Base-by-base conservation (phyloP, 1,140 invertebrate genomes). In the Cydia fagiglandana region DNA sequence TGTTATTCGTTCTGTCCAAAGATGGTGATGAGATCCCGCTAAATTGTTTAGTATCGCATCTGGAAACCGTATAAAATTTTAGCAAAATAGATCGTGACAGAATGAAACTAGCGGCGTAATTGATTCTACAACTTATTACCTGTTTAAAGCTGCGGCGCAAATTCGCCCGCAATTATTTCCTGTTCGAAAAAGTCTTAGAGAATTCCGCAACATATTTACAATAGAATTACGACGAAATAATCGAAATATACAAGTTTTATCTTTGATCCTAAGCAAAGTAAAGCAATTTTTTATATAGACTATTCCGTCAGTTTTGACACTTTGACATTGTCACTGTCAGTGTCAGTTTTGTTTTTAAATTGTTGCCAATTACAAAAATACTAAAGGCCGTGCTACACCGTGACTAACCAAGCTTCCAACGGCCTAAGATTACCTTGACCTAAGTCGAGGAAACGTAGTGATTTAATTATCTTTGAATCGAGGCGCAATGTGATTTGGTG, bases 31-130 rank as follows among this genome's bases (percentile, higher is more conserved):
- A 79, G 45, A 86, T 45, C 10, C 79, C 78, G 74, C 84, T 86
- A 70, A 84, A 90, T 12, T 77, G 73, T 81, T 80, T 89, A 2
- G 53, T 45, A 45, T 79, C 77, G 41, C 80, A 77, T 64, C 88
- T 90, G 73, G 73, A 84, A 81, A 74, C 13, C 30, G 28, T 20
- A 50, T 28, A 9, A 75, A 24, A 45, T 13, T 20, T 66, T 7
- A 30, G 53, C 7, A 61, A 56, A 61, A 24, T 24, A 24, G 3
- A 24, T 24, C 17, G 9, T 38, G 17, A 38, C 4, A 30, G 30
- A 38, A 34, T 4, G 2, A 2, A 38, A 66, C 4, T 34, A 34
- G 24, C 64, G 64, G 28, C 64, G 64, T 66, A 66, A 13, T 66
- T 66, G 10, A n/a, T 34, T 12, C 3, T 66, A 1, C 5, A 2